Conservation (phyloP, 1,140 invertebrate genomes). For the Drosophila nannoptera region DNA sequence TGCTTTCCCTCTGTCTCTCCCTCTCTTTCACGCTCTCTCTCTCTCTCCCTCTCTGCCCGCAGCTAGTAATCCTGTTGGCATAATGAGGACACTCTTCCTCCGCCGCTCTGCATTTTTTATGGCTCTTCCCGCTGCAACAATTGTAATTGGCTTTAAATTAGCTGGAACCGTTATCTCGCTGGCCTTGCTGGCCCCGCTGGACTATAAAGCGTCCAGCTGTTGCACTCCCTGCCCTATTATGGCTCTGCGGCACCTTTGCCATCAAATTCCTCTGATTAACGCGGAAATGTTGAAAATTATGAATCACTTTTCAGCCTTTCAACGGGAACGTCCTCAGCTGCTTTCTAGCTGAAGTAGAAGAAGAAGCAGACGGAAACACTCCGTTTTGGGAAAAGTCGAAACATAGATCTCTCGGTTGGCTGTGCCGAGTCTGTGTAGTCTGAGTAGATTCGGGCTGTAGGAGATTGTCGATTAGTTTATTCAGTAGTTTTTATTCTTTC, state of each 20-base stretch:
- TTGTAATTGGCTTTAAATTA: not conserved
- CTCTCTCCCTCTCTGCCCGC: too few relatives aligned
- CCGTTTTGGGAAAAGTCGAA: too few relatives aligned
- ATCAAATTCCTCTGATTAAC: conserved; percentile 62
- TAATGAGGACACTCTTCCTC: not conserved
- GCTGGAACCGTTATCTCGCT: not conserved
- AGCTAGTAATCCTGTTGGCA: too few relatives aligned
- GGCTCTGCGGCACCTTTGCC: not conserved
- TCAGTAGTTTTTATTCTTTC: conserved; percentile 60
- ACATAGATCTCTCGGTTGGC: not conserved
- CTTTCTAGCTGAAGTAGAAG: conserved; percentile 29
- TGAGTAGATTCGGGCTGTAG: not conserved
- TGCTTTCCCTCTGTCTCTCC: too few relatives aligned
- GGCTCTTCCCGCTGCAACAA: too few relatives aligned
- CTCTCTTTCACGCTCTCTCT: too few relatives aligned
- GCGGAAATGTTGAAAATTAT: conserved; percentile 64
- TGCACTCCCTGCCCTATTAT: not conserved
- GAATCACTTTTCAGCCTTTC: conserved; percentile 63
- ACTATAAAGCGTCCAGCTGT: too few relatives aligned
- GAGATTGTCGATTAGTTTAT: not conserved
- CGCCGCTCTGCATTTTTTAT: not conserved
- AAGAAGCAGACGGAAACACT: too few relatives aligned
- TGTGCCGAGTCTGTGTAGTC: too few relatives aligned
- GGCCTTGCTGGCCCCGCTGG: not conserved
- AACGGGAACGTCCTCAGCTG: conserved; percentile 52